Evolutionary conservation across 2,888 invertebrate species (phyloP).

Genomic region (Drosophila emarginata): DNA sequence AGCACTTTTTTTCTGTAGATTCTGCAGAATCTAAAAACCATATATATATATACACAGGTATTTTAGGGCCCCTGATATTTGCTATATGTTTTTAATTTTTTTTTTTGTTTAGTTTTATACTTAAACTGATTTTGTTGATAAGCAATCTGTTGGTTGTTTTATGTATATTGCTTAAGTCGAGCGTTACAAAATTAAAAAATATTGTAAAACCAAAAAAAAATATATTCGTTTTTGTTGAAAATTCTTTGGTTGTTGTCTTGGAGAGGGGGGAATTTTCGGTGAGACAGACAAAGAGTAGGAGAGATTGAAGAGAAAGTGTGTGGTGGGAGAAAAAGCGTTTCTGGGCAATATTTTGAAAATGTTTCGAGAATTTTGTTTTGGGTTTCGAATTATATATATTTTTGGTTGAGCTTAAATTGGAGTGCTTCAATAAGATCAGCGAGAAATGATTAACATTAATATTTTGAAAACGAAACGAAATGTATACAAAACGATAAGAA

Average conservation of each 20-base stretch:
- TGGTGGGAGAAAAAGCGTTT: slow-evolving; percentile 4
- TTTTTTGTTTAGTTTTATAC: slow-evolving; percentile 60
- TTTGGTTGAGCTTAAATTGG: slow-evolving; percentile 8
- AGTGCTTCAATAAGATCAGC: slow-evolving; percentile 67
- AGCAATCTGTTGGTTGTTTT: slow-evolving; percentile 42
- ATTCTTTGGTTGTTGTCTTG: slow-evolving; percentile 4
- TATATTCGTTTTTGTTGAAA: slow-evolving; percentile 47
- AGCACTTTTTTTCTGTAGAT: slow-evolving; percentile 99
- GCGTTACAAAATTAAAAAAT: slow-evolving; percentile 49
- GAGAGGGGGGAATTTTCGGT: neutral
- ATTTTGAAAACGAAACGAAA: slow-evolving; percentile 1
- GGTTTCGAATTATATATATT: neutral
- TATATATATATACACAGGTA: slow-evolving; percentile 79
- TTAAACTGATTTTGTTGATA: slow-evolving; percentile 53
- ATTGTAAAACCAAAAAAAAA: slow-evolving; percentile 60
- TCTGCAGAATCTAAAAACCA: slow-evolving; percentile 98
- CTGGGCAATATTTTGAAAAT: neutral
- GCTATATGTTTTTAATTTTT: slow-evolving; percentile 67
- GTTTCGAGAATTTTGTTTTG: neutral
- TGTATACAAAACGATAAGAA: slow-evolving; percentile 6
- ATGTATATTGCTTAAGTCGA: slow-evolving; percentile 49
- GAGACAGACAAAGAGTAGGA: neutral
- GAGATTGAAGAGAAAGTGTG: slow-evolving; percentile 1
- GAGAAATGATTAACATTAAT: slow-evolving; percentile 50
- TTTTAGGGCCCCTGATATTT: slow-evolving; percentile 81